Conservation (phyloP, 2,113 vertebrate species). For the Dipodomys stephensi region DNA sequence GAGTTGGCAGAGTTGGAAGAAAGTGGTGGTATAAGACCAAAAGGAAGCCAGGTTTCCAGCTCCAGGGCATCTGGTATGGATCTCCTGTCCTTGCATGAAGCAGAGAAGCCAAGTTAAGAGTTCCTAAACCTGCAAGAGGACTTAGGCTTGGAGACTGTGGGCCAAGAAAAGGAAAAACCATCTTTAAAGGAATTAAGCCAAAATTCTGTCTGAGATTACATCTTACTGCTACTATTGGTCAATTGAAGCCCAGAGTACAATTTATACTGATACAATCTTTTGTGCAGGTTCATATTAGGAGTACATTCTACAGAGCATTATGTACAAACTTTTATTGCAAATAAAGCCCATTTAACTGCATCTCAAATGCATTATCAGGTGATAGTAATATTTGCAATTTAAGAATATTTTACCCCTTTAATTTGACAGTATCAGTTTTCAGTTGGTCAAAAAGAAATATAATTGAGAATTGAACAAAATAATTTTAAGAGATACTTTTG, state of each 20-base stretch:
- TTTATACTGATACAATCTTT: constrained; percentile 1
- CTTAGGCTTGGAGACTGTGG: neutral
- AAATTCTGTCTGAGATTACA: neutral
- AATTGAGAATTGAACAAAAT: no score
- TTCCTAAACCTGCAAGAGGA: neutral
- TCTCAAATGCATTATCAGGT: neutral
- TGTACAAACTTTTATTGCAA: no score
- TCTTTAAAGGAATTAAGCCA: neutral
- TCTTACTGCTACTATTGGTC: neutral
- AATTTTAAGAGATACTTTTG: no score
- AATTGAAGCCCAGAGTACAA: neutral
- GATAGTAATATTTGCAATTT: neutral
- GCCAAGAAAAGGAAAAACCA: neutral
- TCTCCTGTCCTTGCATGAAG: neutral
- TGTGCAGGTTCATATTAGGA: neutral
- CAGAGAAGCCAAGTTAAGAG: neutral
- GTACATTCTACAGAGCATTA: constrained; percentile 24
- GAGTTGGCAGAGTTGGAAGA: neutral
- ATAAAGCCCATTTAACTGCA: neutral
- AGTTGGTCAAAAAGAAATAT: no score
- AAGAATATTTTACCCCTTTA: no score
- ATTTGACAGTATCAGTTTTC: no score
- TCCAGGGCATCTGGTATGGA: neutral
- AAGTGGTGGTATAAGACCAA: neutral
- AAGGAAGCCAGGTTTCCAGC: neutral